phyloP scores from a whole-genome alignment of 1,140 invertebrate genomes.

The Brachionus sp. region DNA sequence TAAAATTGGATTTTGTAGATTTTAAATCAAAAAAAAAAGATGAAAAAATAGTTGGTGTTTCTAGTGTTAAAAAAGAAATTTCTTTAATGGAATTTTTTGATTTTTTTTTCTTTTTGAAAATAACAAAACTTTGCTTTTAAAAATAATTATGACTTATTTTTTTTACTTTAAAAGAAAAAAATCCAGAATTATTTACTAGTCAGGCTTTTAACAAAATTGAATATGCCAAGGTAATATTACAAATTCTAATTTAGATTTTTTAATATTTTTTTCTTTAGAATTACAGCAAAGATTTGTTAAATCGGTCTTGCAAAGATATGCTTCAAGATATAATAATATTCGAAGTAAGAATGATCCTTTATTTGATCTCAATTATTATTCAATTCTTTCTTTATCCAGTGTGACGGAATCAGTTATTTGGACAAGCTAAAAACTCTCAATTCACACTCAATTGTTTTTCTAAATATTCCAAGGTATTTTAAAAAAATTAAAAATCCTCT shows the following conservation, averaged over 20 bases:
- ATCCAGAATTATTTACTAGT: conserved; percentile 43
- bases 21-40: too few relatives aligned
- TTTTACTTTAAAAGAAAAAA: conserved; percentile 30
- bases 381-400: not conserved
- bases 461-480: conserved; percentile 44
- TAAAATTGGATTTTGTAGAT: too few relatives aligned
- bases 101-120: not conserved
- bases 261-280: not conserved
- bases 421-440: conserved; percentile 21
- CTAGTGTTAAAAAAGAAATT: too few relatives aligned
- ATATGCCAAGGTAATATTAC: conserved; percentile 18
- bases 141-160: not conserved
- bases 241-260: not conserved
- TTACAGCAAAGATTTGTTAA: conserved; percentile 42
- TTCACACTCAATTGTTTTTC: conserved; percentile 35
- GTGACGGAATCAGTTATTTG: conserved; percentile 28
- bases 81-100: too few relatives aligned
- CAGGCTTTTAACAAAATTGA: conserved; percentile 45
- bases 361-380: not conserved
- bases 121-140: not conserved
- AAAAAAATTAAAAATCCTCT: not conserved
- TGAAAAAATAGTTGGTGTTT: too few relatives aligned
- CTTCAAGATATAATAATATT: conserved; percentile 42
- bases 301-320: conserved; percentile 41
- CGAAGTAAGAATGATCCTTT: not conserved